phyloP scores from a whole-genome alignment of 2,797 vertebrate genomes.

The Pristis pectinata region DNA sequence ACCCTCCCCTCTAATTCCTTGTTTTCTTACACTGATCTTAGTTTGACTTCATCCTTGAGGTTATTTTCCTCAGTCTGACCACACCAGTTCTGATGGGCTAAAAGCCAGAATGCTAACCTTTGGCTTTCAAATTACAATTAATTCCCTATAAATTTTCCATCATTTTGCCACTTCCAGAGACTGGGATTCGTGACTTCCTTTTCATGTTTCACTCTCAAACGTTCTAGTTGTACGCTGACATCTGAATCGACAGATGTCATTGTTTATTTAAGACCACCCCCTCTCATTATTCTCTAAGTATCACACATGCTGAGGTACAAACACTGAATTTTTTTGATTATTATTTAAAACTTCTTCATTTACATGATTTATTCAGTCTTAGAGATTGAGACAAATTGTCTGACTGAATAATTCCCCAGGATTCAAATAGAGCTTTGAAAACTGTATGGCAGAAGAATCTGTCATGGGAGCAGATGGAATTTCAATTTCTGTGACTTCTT shows the following conservation, averaged over 20 bases:
- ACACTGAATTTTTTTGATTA: not conserved
- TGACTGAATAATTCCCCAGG: not conserved
- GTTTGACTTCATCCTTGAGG: not conserved
- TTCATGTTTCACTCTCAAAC: not conserved
- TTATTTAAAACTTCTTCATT: not conserved
- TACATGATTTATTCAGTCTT: not conserved
- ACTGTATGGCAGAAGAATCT: not conserved
- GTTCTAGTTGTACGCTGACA: not conserved
- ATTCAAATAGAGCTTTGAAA: not conserved
- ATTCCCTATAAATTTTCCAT: not conserved
- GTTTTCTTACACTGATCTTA: not conserved
- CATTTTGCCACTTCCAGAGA: not conserved
- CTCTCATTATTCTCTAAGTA: not conserved
- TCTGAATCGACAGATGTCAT: not conserved
- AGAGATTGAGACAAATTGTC: not conserved
- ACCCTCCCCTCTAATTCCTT: not conserved
- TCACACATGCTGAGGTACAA: conserved; percentile 1
- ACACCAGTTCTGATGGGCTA: not conserved
- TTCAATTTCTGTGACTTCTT: not conserved
- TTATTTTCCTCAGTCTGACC: not conserved
- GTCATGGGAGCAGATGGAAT: not conserved
- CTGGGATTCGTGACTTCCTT: not conserved
- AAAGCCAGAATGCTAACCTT: not conserved
- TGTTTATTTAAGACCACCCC: not conserved
- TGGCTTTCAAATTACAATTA: not conserved